Evolutionary conservation across 1,140 invertebrate genomes (phyloP), one percentile per base, ranked within the genome.

Genomic region (Calliopsis andreniformis): DNA sequence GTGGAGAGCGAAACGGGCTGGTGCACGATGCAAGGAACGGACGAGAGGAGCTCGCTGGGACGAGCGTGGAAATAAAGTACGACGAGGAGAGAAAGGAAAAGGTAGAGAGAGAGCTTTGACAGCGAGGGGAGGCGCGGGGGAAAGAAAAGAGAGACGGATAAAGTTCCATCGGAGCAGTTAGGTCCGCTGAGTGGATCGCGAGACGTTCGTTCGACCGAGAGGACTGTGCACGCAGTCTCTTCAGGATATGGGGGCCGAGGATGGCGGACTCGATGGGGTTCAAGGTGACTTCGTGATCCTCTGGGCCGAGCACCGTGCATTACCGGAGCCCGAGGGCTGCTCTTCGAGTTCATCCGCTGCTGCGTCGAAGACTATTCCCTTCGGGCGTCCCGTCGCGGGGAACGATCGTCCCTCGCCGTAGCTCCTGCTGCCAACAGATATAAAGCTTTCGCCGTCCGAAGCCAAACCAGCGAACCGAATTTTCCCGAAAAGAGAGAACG

Each of bases 281-380:
- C 83, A 84, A 87, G 85, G 83, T 83, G 70, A 86, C 77, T 87
- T 81, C 76, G 76, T 80, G 87, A 86, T 83, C 79, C 79, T 68
- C 47, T 23, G 28, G 51, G 18, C 47, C 49, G 69, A 73, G 70
- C 39, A 55, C 55, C 76, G 78, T 80, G 76, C 80, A 82, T 87
- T 80, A 82, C 78, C 80, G 66, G 68, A 70, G 73, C 68, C 67
- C 55, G 66, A 47, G 64, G 62, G 73, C 61, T 76, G 75, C 78
- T 82, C 69, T 32, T 56, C 61, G 63, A 72, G 71, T 69, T 71
- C 30, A 28, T 64, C 56, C 61, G 69, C 67, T 70, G 69, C 77
- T 79, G 71, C 71, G 59, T 30, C 72, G 75, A 49, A 58, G 68
- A 56, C 70, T 80, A 68, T 55, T 58, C 55, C 42, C 43, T 23